Base-by-base conservation (phyloP, 2,797 vertebrate species). In the Smutsia temminckii region DNA sequence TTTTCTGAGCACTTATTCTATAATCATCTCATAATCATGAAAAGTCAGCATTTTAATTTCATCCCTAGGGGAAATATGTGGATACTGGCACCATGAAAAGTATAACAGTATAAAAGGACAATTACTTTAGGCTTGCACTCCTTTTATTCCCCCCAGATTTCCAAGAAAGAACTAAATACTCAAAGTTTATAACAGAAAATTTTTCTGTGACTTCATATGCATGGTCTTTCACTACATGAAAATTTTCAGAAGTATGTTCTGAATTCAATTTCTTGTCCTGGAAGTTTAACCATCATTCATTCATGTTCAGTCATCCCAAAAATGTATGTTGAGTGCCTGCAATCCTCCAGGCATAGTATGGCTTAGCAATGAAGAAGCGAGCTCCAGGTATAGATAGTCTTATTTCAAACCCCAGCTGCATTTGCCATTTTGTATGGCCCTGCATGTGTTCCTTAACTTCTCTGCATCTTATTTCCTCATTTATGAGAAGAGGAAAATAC, bases 21-120 rank as follows among this genome's bases (percentile, higher is more conserved):
- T 97, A 98, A 98, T 98, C 97, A 96, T 98, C 98, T 98, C 97
- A 98, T 97, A 98, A 98, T 98, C 98, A 94, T 96, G 98, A 98
- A 98, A 97, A 98, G 98, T 95, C 97, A 96, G 96, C 98, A 97
- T 96, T 98, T 98, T 98, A 97, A 97, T 98, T 98, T 98, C 84
- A 97, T 96, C 96, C 97, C 97, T 97, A 95, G 95, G 97, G 97
- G 97, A 94, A 97, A 98, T 98, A 98, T 98, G 97, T 98, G 95
- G 97, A 97, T 95, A 51, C 96, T 98, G 98, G 98, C 98, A 98
- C 6, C 0, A 59, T 92, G 98, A 98, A 98, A 98, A 98, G 97
- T 97, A 97, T 97, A 98, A 98, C 97, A 98, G 97, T 97, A 97
- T 97, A 98, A 98, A 98, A 98, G 98, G 96, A 98, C 98, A 98